Percentiles rank a stretch among this genome's conserved stretches.
phyloP scores from a whole-genome alignment of 2,888 invertebrate species.

The Drosophila ezoana region DNA sequence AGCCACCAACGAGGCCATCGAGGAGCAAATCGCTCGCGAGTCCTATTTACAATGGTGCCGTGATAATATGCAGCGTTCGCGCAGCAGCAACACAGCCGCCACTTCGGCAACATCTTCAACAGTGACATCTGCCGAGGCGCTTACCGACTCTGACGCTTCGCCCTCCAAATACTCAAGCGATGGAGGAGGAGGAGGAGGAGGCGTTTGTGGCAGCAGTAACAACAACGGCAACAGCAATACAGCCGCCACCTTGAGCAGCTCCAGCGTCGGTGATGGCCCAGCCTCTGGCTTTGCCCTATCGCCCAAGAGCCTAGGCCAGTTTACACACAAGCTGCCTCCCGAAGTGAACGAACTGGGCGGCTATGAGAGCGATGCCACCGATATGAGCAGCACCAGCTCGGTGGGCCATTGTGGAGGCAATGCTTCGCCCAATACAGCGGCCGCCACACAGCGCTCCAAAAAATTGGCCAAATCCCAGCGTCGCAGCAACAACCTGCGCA shows the following conservation, averaged over 20 bases:
- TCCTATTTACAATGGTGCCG: slow-evolving; percentile 93
- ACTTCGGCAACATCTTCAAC: slow-evolving; percentile 80
- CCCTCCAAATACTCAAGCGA: slow-evolving; percentile 79
- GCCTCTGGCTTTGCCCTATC: slow-evolving; percentile 56
- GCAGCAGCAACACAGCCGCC: slow-evolving; percentile 66
- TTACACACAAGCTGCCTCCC: slow-evolving; percentile 66
- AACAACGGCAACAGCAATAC: slow-evolving; percentile 35
- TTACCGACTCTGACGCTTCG: slow-evolving; percentile 81
- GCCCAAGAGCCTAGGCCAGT: slow-evolving; percentile 71
- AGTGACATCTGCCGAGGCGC: slow-evolving; percentile 81
- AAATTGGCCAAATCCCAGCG: slow-evolving; percentile 65
- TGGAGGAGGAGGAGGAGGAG: slow-evolving; percentile 47
- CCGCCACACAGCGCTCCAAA: slow-evolving; percentile 43
- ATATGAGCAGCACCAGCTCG: slow-evolving; percentile 84
- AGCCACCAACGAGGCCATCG: slow-evolving; percentile 95
- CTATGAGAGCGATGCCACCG: slow-evolving; percentile 84
- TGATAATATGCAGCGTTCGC: slow-evolving; percentile 87
- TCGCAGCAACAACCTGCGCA: slow-evolving; percentile 49
- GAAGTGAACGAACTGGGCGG: slow-evolving; percentile 65
- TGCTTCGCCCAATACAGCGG: slow-evolving; percentile 70
- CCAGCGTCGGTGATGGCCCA: slow-evolving; percentile 38
- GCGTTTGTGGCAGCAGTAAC: slow-evolving; percentile 28
- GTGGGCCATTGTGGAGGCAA: slow-evolving; percentile 74
- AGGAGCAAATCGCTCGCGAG: slow-evolving; percentile 94
- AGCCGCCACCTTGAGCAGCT: slow-evolving; percentile 37